phyloP scores from a whole-genome alignment of 2,888 invertebrate species.

The Heliconius cydno region DNA sequence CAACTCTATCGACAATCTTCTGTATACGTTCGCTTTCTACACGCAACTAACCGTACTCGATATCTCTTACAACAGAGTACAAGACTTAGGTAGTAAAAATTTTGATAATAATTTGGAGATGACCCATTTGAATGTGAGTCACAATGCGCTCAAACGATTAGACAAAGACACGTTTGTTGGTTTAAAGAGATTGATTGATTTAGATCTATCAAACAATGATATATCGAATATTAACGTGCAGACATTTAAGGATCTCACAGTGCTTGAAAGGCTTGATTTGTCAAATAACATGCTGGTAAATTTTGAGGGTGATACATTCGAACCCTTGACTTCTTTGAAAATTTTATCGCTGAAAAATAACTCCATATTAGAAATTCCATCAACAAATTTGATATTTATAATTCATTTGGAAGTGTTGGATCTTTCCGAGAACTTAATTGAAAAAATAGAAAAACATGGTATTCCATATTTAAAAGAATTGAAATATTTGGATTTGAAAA shows the following conservation, averaged over 20 bases:
- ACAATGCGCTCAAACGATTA: constrained; percentile 88
- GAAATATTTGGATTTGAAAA: constrained; percentile 87
- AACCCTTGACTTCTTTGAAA: constrained; percentile 87
- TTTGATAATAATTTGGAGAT: constrained; percentile 91
- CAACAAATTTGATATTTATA: constrained; percentile 86
- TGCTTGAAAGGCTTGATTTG: constrained; percentile 88
- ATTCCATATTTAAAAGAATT: constrained; percentile 89
- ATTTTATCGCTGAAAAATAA: constrained; percentile 90
- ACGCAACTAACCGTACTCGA: constrained; percentile 91
- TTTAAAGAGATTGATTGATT: constrained; percentile 85
- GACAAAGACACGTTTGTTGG: constrained; percentile 91
- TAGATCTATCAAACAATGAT: constrained; percentile 91
- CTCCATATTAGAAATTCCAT: constrained; percentile 90
- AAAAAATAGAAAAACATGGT: constrained; percentile 87
- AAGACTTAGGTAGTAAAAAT: constrained; percentile 90
- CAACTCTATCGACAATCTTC: constrained; percentile 91
- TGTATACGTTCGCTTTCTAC: constrained; percentile 91
- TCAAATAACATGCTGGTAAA: constrained; percentile 90
- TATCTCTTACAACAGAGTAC: constrained; percentile 91
- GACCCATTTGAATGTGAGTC: constrained; percentile 89
- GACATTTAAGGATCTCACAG: constrained; percentile 90
- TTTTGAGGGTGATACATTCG: constrained; percentile 88
- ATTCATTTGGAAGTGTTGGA: constrained; percentile 88
- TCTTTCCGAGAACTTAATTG: constrained; percentile 90
- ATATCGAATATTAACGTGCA: constrained; percentile 88